These are phyloP conservation scores for Lophura nycthemera DNA, from an alignment of 2,113 vertebrate genomes.

Conservation along the genomic window DNA sequence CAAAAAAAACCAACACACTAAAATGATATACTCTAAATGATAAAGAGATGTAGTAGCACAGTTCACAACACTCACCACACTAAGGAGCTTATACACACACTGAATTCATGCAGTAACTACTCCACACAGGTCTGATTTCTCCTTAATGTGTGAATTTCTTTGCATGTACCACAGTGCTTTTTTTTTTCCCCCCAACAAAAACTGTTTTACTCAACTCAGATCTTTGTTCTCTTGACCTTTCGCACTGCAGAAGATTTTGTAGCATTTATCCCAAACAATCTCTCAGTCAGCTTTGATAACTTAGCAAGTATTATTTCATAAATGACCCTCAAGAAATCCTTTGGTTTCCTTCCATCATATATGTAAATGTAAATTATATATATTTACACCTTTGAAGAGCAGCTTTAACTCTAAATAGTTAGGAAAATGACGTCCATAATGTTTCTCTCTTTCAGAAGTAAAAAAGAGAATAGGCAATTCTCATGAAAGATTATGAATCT, in stretches of 20 bases:
- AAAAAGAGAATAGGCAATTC: neutral
- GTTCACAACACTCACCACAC: neutral
- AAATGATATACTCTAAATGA: neutral
- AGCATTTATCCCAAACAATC: neutral
- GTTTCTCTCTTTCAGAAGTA: neutral
- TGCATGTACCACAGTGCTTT: no score
- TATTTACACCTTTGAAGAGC: neutral
- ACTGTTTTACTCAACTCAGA: neutral
- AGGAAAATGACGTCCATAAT: no score
- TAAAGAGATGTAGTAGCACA: neutral
- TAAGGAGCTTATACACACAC: neutral
- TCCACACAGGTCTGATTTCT: neutral
- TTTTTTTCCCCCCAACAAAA: neutral
- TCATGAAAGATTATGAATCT: neutral
- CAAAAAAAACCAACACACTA: neutral
- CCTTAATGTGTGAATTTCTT: neutral
- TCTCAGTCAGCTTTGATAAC: neutral
- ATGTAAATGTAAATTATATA: no score
- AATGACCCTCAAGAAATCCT: neutral
- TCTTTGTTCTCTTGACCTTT: neutral
- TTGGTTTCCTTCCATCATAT: neutral
- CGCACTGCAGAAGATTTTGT: neutral
- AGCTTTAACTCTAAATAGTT: neutral
- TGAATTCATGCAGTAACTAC: accelerated
- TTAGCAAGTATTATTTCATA: neutral